Conservation (phyloP, 1,140 invertebrate genomes). For the Colletes latitarsis region DNA sequence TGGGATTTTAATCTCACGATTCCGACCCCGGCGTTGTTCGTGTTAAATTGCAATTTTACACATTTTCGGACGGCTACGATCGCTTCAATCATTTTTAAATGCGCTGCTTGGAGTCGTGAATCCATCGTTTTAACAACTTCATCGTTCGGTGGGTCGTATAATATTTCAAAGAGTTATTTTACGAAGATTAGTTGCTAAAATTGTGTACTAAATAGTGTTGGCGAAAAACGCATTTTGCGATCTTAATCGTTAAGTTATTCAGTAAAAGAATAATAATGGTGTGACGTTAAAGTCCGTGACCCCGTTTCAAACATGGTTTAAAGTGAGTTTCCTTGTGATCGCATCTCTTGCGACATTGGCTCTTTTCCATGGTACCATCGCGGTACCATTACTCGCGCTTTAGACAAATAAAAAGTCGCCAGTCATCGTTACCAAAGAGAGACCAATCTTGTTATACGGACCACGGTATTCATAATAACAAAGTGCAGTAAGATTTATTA, state of each 20-base stretch:
- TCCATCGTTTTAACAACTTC: no score
- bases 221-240: no score
- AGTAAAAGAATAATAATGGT: background rate
- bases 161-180: no score
- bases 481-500: constrained; percentile 16
- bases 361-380: background rate
- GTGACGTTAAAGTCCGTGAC: background rate
- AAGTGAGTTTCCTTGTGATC: background rate
- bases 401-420: background rate
- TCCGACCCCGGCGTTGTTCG: no score
- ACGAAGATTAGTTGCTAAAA: no score
- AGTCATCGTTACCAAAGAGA: constrained; percentile 5
- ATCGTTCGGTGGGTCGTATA: no score
- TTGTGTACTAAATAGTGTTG: no score
- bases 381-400: background rate
- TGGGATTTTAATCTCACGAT: background rate
- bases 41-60: no score
- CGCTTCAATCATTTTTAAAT: no score
- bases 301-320: background rate
- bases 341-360: background rate
- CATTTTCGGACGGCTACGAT: no score
- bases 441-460: background rate
- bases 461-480: background rate
- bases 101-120: no score
- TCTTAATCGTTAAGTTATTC: background rate